phyloP scores from a whole-genome alignment of 1,140 invertebrate genomes.

The Dreissena polymorpha region DNA sequence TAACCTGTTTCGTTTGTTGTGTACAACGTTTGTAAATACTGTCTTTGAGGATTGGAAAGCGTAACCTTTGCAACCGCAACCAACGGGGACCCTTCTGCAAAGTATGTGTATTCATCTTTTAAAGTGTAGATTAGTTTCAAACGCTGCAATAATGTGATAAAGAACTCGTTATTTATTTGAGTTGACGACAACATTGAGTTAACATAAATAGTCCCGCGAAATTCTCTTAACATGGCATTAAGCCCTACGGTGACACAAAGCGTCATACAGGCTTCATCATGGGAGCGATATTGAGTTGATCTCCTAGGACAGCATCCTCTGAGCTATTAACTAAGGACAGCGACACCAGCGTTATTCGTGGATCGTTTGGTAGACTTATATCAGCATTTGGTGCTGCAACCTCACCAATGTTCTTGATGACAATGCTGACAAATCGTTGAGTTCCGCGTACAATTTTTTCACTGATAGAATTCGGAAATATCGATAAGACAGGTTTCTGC shows the following conservation, averaged over 20 bases:
- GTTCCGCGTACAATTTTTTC: slow-evolving; percentile 28
- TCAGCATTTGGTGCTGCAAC: slow-evolving; percentile 48
- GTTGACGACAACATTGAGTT: slow-evolving; percentile 35
- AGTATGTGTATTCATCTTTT: slow-evolving; percentile 67
- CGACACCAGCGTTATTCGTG: slow-evolving; percentile 44
- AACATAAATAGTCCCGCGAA: slow-evolving; percentile 48
- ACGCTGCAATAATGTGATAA: slow-evolving; percentile 44
- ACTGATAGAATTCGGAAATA: slow-evolving; percentile 22
- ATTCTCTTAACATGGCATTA: slow-evolving; percentile 46
- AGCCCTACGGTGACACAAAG: slow-evolving; percentile 26
- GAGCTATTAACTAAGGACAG: slow-evolving; percentile 21
- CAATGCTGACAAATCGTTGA: slow-evolving; percentile 34
- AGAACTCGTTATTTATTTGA: slow-evolving; percentile 42
- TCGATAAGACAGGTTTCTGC: slow-evolving; percentile 23
- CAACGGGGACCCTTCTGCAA: slow-evolving; percentile 54
- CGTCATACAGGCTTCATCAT: slow-evolving; percentile 33
- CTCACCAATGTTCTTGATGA: slow-evolving; percentile 55
- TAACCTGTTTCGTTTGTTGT: slow-evolving; percentile 53
- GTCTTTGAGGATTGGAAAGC: slow-evolving; percentile 37
- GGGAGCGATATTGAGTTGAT: slow-evolving; percentile 20
- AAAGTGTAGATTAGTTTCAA: slow-evolving; percentile 57
- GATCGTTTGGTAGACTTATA: slow-evolving; percentile 45
- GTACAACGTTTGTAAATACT: slow-evolving; percentile 13
- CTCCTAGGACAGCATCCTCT: background rate
- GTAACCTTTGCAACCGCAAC: slow-evolving; percentile 54